Conservation (phyloP, 2,888 invertebrate species). For the Caenorhabditis sp. region DNA sequence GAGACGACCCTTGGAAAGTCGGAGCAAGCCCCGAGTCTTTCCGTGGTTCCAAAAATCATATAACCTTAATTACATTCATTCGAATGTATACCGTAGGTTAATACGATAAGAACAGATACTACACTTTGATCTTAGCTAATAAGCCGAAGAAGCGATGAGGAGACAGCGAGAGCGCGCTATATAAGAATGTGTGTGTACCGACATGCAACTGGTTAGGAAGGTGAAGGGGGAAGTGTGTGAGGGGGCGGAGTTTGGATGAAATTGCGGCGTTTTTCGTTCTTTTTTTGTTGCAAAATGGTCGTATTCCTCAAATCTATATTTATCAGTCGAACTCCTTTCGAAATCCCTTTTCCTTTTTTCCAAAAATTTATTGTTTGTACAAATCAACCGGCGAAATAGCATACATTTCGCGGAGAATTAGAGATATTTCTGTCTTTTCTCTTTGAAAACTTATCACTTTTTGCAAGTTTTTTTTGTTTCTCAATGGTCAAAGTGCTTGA, state of each 20-base stretch:
- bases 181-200: not conserved
- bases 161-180: not conserved
- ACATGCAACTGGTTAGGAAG: not conserved
- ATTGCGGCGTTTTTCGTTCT: too few relatives aligned
- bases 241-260: not conserved
- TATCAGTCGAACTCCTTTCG: too few relatives aligned
- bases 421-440: not conserved
- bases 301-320: too few relatives aligned
- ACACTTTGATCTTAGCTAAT: slow-evolving; percentile 23
- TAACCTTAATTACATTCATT: slow-evolving; percentile 12
- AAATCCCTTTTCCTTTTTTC: too few relatives aligned
- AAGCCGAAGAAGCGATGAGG: slow-evolving; percentile 16
- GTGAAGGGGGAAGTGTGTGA: not conserved
- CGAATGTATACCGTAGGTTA: slow-evolving; percentile 17
- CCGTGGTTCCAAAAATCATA: slow-evolving; percentile 7
- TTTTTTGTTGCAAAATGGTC: too few relatives aligned
- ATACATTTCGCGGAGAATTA: not conserved
- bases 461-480: slow-evolving; percentile 2
- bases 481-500: not conserved
- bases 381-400: not conserved
- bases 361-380: not conserved
- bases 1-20: slow-evolving; percentile 40
- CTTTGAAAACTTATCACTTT: slow-evolving; percentile 7
- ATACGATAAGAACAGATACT: slow-evolving; percentile 23
- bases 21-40: slow-evolving; percentile 41